Conservation (phyloP, 2,113 vertebrate species). For the Turnix velox region DNA sequence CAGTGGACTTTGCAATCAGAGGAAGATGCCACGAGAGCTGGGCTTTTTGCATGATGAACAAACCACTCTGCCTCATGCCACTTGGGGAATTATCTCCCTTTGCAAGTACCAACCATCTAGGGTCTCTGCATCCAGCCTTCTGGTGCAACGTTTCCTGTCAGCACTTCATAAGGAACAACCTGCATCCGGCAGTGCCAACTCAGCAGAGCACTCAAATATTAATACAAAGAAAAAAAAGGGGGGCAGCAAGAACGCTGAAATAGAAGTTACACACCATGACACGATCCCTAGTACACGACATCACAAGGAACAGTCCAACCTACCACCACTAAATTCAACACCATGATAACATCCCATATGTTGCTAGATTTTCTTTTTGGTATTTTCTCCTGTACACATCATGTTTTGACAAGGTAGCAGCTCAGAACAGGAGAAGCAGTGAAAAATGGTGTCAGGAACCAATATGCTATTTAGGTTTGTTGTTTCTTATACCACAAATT, state of each 20-base stretch:
- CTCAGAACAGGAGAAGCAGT: background rate
- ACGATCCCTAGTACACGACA: background rate
- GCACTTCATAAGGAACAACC: slow-evolving; percentile 12
- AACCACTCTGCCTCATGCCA: background rate
- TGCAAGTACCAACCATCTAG: background rate
- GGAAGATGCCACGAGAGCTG: background rate
- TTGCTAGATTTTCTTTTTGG: background rate
- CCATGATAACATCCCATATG: background rate
- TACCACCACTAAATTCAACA: background rate
- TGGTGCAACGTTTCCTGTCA: slow-evolving; percentile 35
- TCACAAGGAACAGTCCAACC: background rate
- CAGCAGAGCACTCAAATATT: slow-evolving; percentile 19
- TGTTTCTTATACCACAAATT: background rate
- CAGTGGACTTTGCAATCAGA: slow-evolving; percentile 37
- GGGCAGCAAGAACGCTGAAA: background rate
- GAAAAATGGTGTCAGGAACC: background rate
- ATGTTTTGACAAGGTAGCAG: background rate
- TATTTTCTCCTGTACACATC: background rate
- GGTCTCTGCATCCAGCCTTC: slow-evolving; percentile 12
- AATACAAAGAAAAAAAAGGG: background rate
- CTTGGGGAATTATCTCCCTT: slow-evolving; percentile 12
- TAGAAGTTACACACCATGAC: background rate
- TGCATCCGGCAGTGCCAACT: slow-evolving; percentile 31
- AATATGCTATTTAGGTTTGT: background rate
- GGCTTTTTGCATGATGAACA: background rate